Evolutionary conservation across 2,113 vertebrate genomes (phyloP), one percentile per base, ranked within the genome.

Genomic region (Paralichthys olivaceus): DNA sequence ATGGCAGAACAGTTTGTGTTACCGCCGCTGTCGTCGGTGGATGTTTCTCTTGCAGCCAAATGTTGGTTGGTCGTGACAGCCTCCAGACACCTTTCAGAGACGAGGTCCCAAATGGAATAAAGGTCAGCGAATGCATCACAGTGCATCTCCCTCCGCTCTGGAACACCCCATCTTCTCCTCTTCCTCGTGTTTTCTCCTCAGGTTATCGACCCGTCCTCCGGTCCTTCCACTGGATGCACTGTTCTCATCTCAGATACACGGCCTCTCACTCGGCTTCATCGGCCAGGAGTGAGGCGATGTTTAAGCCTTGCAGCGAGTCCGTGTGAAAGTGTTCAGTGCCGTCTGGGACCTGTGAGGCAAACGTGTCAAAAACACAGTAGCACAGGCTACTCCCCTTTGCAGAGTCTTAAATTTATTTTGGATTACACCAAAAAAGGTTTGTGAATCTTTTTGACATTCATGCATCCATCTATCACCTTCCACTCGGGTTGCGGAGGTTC

Each of bases 11-110:
- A 13, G 34, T 4, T 0, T 8, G 49, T 34, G 55, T 76, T 40
- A 5, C 49, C 1, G 20, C 58, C 15, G 34, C 58, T 13, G 19
- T 29, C 7, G 20, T 9, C n/a, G 9, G 7, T 20, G 34, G 15
- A 58, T 15, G 2, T 9, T 7, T 47, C 55, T 26, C 45, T 11
- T 66, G 20, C 53, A 56, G 67, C n/a, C 51, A 45, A 40, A 69
- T 43, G 40, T 12, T 4, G 43, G 43, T 17, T 45, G 43, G 43
- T 17, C 14, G 5, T 4, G 75, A 84, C 75, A 23, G 58, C 79
- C 66, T 70, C 83, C 81, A 86, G 83, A 77, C 75, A 53, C 80
- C 64, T 71, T 70, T 40, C 14, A 26, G 61, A 79, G 58, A 84
- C 45, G 47, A 80, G 32, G 61, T 29, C 76, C 34, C 58, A 40